Percentiles rank a stretch among this genome's conserved stretches.
phyloP scores from a whole-genome alignment of 2,797 vertebrate species.

The Myotis pilosus region DNA sequence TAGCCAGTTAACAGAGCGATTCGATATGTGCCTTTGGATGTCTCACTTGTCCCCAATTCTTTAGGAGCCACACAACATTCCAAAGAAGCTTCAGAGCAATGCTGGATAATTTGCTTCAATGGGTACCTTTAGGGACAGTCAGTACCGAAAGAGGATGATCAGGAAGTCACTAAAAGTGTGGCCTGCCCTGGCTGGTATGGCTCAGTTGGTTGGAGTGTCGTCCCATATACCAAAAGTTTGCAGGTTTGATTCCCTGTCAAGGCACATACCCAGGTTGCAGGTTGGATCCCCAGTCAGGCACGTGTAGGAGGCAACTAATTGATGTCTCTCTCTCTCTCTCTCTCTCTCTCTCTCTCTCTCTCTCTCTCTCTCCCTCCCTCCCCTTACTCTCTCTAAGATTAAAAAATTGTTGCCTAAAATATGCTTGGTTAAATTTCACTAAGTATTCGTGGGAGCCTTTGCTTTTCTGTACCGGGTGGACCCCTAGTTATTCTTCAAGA shows the following conservation, averaged over 20 bases:
- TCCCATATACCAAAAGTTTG: neutral
- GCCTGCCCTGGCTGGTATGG: neutral
- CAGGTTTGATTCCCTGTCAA: neutral
- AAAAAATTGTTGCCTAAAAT: neutral
- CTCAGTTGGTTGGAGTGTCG: neutral
- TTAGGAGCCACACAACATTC: neutral
- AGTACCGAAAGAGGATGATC: neutral
- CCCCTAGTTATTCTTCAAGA: neutral
- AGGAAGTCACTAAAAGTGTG: neutral
- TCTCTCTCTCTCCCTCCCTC: too few species aligned
- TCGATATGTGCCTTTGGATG: neutral
- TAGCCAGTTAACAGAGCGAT: neutral
- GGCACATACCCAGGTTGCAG: neutral
- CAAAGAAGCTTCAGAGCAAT: neutral
- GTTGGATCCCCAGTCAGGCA: neutral
- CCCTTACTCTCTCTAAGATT: neutral
- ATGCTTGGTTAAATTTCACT: neutral
- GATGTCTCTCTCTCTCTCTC: neutral
- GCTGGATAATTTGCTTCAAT: neutral
- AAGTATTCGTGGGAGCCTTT: neutral
- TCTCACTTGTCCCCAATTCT: neutral
- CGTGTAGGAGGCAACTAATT: neutral
- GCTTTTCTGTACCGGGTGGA: neutral
- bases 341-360: neutral
- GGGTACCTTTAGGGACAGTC: neutral